Conservation (phyloP, 2,113 vertebrate species). For the Chitala chitala region DNA sequence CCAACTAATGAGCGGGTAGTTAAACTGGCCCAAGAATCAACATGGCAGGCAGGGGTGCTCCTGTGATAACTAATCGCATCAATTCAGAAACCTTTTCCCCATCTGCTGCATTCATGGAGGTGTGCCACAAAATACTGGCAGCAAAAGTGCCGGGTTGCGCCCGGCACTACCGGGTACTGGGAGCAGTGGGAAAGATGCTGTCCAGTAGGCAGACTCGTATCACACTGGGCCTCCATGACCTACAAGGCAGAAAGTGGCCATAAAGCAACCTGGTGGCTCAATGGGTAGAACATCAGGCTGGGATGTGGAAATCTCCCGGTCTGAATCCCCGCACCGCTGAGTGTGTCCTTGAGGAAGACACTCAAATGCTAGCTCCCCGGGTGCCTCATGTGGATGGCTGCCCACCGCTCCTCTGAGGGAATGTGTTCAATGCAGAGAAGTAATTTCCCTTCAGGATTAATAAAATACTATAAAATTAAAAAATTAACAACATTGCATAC, state of each 20-base stretch:
- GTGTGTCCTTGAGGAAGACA: no score
- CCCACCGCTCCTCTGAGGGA: no score
- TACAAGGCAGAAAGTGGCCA: neutral
- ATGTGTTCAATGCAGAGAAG: no score
- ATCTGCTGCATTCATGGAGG: neutral
- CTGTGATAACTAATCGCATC: constrained; percentile 19
- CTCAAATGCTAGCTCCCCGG: no score
- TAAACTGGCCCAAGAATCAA: neutral
- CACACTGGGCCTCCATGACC: neutral
- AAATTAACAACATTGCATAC: neutral
- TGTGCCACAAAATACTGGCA: neutral
- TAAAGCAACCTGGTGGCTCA: neutral
- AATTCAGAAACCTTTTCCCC: neutral
- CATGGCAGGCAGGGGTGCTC: neutral
- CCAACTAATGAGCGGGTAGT: neutral
- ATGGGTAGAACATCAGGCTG: neutral
- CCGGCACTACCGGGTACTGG: neutral
- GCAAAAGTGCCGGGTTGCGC: neutral
- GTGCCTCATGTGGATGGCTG: no score
- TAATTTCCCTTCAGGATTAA: no score
- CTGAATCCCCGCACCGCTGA: no score
- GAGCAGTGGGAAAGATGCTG: neutral
- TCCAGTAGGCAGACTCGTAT: neutral
- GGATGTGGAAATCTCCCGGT: neutral
- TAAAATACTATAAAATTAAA: no score